Conservation (phyloP, 2,888 invertebrate genomes). For the Tholera decimalis region DNA sequence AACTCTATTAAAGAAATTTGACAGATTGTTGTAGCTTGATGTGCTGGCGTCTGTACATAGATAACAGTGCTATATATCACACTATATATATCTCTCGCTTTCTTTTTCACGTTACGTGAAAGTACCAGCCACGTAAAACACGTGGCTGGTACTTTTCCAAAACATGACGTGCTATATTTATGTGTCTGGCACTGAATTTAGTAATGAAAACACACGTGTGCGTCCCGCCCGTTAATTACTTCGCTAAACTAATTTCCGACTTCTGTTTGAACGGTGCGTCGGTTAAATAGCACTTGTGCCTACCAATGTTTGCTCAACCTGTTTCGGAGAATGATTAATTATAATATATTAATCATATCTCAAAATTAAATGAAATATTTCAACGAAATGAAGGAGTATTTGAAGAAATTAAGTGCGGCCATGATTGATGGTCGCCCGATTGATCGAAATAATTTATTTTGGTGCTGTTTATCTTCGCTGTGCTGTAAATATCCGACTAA, state of each 20-base stretch:
- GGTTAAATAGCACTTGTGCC: conserved; percentile 57
- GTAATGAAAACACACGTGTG: conserved; percentile 63
- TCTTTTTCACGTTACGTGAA: no score
- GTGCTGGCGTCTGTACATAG: no score
- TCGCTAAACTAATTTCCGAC: conserved; percentile 67
- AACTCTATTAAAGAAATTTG: no score
- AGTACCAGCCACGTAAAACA: no score
- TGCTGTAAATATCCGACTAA: conserved; percentile 7
- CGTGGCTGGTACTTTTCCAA: neutral
- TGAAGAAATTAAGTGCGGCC: conserved; percentile 32
- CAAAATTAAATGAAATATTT: conserved; percentile 28
- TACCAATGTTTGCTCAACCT: conserved; percentile 51
- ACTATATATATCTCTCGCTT: no score
- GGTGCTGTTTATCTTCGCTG: neutral
- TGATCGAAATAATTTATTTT: neutral
- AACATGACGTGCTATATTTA: neutral
- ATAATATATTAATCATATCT: conserved; percentile 51
- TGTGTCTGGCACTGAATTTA: conserved; percentile 22
- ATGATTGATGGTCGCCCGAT: conserved; percentile 9
- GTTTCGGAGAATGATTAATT: conserved; percentile 52
- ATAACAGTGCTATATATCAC: no score
- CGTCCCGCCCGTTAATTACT: conserved; percentile 65
- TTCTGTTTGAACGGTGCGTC: conserved; percentile 56
- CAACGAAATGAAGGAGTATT: conserved; percentile 26
- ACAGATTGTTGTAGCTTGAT: no score